phyloP scores from a whole-genome alignment of 1,140 invertebrate genomes.

The Lepidurus packardi region DNA sequence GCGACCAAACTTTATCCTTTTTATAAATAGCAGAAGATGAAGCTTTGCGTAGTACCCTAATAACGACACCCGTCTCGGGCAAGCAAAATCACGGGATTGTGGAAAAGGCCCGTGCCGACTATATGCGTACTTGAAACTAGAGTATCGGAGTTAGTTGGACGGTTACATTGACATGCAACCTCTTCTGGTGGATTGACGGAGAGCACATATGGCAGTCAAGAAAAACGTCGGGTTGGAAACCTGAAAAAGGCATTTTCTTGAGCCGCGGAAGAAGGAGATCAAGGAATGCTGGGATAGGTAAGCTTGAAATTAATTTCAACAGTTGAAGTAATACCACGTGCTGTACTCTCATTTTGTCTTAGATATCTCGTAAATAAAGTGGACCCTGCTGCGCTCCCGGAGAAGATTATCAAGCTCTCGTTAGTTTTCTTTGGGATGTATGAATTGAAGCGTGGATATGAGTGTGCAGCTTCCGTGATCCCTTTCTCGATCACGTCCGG shows the following conservation, averaged over 20 bases:
- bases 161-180: no score
- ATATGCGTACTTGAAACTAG: no score
- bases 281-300: neutral
- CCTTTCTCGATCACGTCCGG: conserved; percentile 7
- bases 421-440: conserved; percentile 15
- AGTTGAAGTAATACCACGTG: neutral
- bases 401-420: conserved; percentile 5
- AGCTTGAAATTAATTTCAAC: neutral
- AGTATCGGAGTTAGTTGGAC: no score
- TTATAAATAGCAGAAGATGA: no score
- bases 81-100: no score
- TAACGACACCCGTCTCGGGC: no score
- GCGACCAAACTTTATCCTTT: no score
- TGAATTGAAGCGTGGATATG: conserved; percentile 19
- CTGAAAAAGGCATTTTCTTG: neutral
- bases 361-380: neutral
- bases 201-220: no score
- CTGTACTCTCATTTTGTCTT: neutral
- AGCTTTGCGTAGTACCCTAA: no score
- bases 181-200: no score
- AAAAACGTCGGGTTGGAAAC: no score
- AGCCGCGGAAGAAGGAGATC: neutral
- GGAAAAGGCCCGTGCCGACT: no score
- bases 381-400: neutral
- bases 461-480: conserved; percentile 5